These are phyloP conservation scores for Pandion haliaetus DNA, from an alignment of 2,113 vertebrate species.

Conservation along the genomic window DNA sequence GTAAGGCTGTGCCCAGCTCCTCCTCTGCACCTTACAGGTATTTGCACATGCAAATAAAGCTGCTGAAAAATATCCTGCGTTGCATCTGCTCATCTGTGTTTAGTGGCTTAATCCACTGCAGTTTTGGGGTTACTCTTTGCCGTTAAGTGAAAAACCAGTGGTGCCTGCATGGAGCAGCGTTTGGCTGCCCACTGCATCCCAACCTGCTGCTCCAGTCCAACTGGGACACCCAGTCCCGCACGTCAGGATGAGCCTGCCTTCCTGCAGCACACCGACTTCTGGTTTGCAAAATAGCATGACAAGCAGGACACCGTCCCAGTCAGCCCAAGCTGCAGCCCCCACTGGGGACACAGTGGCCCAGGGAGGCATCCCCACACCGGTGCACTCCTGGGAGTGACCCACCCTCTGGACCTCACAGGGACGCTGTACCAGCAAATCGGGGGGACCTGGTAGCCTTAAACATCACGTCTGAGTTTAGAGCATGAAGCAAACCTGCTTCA, in stretches of 20 bases:
- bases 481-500: background rate
- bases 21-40: background rate
- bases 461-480: background rate
- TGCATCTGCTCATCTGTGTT: fast-evolving
- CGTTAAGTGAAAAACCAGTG: fast-evolving
- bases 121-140: background rate
- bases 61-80: background rate
- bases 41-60: fast-evolving
- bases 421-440: background rate
- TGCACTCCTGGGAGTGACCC: background rate
- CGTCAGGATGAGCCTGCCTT: fast-evolving
- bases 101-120: fast-evolving
- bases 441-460: background rate
- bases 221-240: background rate
- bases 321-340: background rate
- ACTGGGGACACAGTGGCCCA: fast-evolving
- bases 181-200: background rate
- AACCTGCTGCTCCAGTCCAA: background rate
- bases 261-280: background rate
- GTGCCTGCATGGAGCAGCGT: fast-evolving
- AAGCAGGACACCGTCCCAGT: background rate
- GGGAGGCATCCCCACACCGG: background rate
- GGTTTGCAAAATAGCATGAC: fast-evolving
- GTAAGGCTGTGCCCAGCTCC: background rate
- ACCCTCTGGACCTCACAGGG: background rate